Evolutionary conservation across 2,888 invertebrate species (phyloP).

Genomic region (Phoronis australis): DNA sequence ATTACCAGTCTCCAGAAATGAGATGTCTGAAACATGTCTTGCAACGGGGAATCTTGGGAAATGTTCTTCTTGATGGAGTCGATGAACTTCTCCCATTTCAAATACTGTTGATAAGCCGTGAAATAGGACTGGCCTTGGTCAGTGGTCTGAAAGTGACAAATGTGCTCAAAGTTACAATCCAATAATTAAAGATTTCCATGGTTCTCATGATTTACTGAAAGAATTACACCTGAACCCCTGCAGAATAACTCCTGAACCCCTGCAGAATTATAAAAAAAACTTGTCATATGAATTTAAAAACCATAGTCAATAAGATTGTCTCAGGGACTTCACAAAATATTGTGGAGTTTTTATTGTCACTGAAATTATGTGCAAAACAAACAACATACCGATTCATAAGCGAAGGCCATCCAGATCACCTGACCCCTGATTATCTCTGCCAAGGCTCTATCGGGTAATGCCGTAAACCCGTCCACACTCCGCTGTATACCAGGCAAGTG

Average conservation of each 20-base stretch:
- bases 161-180: too few relatives aligned
- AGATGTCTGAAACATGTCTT: constrained; percentile 39
- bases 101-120: constrained; percentile 37
- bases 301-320: too few relatives aligned
- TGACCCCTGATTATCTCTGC: constrained; percentile 21
- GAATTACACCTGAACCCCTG: too few relatives aligned
- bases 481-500: constrained; percentile 21
- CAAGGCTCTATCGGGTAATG: constrained; percentile 27
- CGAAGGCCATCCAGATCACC: constrained; percentile 38
- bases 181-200: background rate
- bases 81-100: constrained; percentile 38
- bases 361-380: too few relatives aligned
- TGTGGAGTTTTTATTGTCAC: too few relatives aligned
- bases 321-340: too few relatives aligned
- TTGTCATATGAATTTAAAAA: too few relatives aligned
- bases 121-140: constrained; percentile 41
- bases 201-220: too few relatives aligned
- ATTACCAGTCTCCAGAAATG: constrained; percentile 45
- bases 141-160: constrained; percentile 31
- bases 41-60: constrained; percentile 26
- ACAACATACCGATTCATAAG: constrained; percentile 46
- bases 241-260: too few relatives aligned
- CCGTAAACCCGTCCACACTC: constrained; percentile 17
- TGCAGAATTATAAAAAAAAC: too few relatives aligned
- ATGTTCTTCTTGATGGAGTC: constrained; percentile 20